Conservation (phyloP, 1,140 invertebrate species). For the Apolygus lucorum region DNA sequence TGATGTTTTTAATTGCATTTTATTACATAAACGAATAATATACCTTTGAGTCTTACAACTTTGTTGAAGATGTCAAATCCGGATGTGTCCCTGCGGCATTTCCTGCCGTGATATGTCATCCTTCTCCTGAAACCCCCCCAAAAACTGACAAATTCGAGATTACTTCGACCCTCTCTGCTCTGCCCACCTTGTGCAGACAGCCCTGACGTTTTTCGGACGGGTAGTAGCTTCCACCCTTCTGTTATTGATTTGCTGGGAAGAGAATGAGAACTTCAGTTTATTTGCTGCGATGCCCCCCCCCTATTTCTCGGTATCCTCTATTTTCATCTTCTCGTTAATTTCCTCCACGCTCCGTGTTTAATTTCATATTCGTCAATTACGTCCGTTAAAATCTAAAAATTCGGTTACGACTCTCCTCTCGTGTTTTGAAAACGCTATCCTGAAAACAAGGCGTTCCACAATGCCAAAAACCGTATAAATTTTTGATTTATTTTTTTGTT, state of each 20-base stretch:
- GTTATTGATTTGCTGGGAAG: background rate
- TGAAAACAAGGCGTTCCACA: background rate
- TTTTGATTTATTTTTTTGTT: background rate
- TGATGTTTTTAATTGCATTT: no score
- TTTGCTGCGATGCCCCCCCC: conserved; percentile 2
- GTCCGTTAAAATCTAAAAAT: background rate
- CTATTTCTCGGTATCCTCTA: background rate
- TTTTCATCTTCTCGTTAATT: background rate
- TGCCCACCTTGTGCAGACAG: no score
- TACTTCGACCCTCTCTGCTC: no score
- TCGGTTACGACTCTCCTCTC: background rate
- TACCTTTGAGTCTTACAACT: no score
- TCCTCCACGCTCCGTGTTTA: background rate
- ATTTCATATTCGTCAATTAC: background rate
- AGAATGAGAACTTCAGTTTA: conserved; percentile 4
- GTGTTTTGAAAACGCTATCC: background rate
- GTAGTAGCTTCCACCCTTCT: background rate
- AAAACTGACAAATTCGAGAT: no score
- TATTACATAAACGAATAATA: no score
- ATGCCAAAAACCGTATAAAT: no score
- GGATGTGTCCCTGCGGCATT: no score
- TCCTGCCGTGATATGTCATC: no score
- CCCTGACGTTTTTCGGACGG: background rate
- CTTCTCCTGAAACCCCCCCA: no score
- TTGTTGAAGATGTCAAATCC: no score